Percentiles rank a stretch among this genome's conserved stretches.
Conservation (phyloP, 2,113 vertebrate genomes). For the Festucalex cinctus region DNA sequence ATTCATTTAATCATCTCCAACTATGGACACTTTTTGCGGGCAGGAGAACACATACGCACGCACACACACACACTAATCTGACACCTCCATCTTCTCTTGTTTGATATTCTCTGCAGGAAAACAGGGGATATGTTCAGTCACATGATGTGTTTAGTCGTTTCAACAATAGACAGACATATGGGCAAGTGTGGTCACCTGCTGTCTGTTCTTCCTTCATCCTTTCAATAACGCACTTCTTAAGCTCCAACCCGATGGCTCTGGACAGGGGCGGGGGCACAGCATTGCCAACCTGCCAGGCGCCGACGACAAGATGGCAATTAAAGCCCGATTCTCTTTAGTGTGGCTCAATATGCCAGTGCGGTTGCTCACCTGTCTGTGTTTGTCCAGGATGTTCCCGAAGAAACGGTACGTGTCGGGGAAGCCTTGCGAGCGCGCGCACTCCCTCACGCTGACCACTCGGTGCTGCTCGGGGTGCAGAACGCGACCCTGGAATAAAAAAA, state of each 20-base stretch:
- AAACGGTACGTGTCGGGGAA: conserved; percentile 93
- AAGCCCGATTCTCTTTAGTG: neutral
- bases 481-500: conserved; percentile 73
- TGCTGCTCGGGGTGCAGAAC: conserved; percentile 95
- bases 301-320: neutral
- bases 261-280: conserved; percentile 90
- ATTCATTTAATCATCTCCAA: neutral
- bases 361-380: conserved; percentile 86
- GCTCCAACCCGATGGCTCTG: conserved; percentile 88
- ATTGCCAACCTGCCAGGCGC: conserved; percentile 80
- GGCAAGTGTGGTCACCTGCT: conserved; percentile 68
- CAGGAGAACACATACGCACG: too few relatives aligned
- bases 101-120: conserved; percentile 65
- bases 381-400: conserved; percentile 91
- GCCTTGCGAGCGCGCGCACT: conserved; percentile 92
- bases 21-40: neutral
- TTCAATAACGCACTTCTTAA: conserved; percentile 78
- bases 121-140: neutral
- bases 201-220: conserved; percentile 75
- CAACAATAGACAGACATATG: neutral
- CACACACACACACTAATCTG: conserved; percentile 65
- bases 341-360: neutral
- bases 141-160: neutral
- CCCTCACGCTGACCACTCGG: conserved; percentile 91
- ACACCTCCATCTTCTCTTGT: conserved; percentile 74